Evolutionary conservation across 2,888 invertebrate genomes (phyloP), one percentile per base, ranked within the genome.

Genomic region (Heliconius cydno): DNA sequence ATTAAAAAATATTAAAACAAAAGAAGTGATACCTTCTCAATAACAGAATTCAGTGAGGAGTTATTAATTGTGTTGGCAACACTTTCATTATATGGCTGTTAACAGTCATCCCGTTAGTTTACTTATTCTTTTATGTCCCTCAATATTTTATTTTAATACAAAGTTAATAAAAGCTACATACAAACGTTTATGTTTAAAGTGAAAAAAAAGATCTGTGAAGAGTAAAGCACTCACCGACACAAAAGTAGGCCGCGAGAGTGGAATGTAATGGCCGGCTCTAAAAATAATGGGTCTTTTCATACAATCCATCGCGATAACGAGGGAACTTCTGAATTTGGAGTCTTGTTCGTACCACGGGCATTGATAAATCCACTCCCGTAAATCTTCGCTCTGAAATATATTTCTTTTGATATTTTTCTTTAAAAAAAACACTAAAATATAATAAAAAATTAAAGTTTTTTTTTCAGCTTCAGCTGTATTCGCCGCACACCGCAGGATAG

Each of bases 331-430:
- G 85, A 95, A 96, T 79, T 86, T 86, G 0, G 84, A 84, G 77
- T 92, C 88, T 85, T 96, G 95, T 12, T 95, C 92, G 73, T 95
- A 91, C 96, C 96, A 96, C 3, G 94, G 94, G 82, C 95, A 95
- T 76, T 92, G 91, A 84, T 96, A 96, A 83, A 96, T 86, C 71
- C 92, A 92, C 57, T 95, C 90, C 0, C 93, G 90, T 4, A 96
- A 89, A 2, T 91, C 87, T 84, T 93, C 90, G 82, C 96, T 96
- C 92, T 95, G 88, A 9, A 87, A 83, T 6, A 41, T 30, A 12
- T 67, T 63, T 12, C 34, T 38, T 46, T 66, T 66, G 10, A 25
- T 22, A 6, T 34, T 66, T 10, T 22, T 10, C 19, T 7, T 22
- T 66, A 46, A 25, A 38, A 34, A 19, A 75, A 41, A 46, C 19